Evolutionary conservation across 2,113 vertebrate genomes (phyloP).

Genomic region (Phyllopteryx taeniolatus): DNA sequence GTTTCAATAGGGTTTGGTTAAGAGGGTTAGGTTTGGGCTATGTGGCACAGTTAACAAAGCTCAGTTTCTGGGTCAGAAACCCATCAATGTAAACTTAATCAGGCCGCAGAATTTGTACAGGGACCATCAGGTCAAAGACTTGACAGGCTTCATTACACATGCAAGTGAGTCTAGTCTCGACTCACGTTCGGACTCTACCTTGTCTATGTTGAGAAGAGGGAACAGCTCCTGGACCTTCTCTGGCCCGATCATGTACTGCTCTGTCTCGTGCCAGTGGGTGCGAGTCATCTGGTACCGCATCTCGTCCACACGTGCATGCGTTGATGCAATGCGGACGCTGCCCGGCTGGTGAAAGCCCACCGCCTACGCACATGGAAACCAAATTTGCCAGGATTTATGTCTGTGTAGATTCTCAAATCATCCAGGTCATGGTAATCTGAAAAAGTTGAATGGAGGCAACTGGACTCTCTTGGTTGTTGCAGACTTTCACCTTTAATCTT

Average conservation of each 20-base stretch:
- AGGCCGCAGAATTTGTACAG: too few relatives aligned
- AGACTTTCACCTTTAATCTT: too few relatives aligned
- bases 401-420: neutral
- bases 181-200: conserved; percentile 62
- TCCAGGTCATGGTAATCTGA: too few relatives aligned
- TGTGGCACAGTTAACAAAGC: too few relatives aligned
- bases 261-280: conserved; percentile 83
- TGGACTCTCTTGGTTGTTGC: too few relatives aligned
- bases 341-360: conserved; percentile 95
- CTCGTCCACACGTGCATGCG: conserved; percentile 86
- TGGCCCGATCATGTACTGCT: conserved; percentile 84
- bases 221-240: conserved; percentile 88
- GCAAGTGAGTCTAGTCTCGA: neutral
- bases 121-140: too few relatives aligned
- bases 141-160: too few relatives aligned
- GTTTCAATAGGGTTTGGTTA: too few relatives aligned
- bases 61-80: too few relatives aligned
- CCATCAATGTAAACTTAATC: too few relatives aligned
- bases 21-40: too few relatives aligned
- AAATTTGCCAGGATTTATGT: neutral
- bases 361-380: conserved; percentile 62
- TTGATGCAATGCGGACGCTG: conserved; percentile 91
- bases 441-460: too few relatives aligned
- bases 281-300: conserved; percentile 95
- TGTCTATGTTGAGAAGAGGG: conserved; percentile 88